These are phyloP conservation scores for Pica pica DNA, from an alignment of 2,113 vertebrate species.

Conservation along the genomic window DNA sequence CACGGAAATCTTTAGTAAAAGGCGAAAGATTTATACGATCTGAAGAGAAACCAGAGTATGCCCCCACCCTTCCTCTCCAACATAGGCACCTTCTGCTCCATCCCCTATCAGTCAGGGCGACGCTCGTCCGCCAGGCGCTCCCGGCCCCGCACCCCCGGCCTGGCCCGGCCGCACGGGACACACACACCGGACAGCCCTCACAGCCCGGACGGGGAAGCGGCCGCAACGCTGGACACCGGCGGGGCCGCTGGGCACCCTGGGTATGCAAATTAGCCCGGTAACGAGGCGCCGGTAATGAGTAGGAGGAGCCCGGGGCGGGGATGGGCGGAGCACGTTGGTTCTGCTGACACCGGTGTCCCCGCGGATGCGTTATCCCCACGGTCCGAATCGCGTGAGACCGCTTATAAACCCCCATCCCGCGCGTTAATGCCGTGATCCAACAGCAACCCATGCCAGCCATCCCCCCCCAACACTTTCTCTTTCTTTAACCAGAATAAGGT, in stretches of 20 bases:
- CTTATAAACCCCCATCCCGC: accelerated
- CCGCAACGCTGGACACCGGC: neutral
- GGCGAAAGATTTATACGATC: constrained; percentile 47
- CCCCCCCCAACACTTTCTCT: neutral
- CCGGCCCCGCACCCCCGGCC: accelerated
- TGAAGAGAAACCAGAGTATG: neutral
- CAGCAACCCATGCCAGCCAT: accelerated
- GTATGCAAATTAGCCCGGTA: neutral
- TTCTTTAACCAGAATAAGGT: accelerated
- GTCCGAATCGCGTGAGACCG: accelerated
- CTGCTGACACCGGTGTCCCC: accelerated
- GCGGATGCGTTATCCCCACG: accelerated
- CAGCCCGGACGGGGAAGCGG: neutral
- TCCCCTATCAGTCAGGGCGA: accelerated
- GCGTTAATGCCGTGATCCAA: accelerated
- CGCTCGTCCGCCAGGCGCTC: accelerated
- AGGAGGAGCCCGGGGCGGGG: neutral
- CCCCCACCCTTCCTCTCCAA: accelerated
- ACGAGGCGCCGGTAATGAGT: accelerated
- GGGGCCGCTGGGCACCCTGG: neutral
- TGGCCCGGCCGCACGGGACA: accelerated
- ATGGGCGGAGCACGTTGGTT: accelerated
- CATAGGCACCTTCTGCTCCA: accelerated
- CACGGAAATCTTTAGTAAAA: constrained; percentile 60
- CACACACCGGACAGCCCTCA: too few species aligned